These are phyloP conservation scores for Eutolmus rufibarbis DNA, from an alignment of 2,888 invertebrate genomes.

Conservation along the genomic window DNA sequence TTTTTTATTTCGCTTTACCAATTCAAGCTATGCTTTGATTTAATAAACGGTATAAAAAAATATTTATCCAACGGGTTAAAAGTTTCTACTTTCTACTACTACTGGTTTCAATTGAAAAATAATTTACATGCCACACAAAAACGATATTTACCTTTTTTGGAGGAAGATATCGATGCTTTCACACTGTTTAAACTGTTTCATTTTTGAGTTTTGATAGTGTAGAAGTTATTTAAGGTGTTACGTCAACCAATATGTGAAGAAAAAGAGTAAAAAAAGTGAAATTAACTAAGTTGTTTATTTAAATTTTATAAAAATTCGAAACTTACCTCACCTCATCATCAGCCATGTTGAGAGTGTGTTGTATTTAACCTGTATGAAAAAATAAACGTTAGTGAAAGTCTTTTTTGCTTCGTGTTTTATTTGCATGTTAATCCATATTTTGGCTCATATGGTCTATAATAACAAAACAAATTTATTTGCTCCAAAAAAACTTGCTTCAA, in stretches of 20 bases:
- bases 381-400: not conserved
- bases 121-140: not conserved
- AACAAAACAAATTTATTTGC: too few relatives aligned
- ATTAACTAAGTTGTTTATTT: not conserved
- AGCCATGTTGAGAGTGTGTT: slow-evolving; percentile 74
- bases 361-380: not conserved
- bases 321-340: slow-evolving; percentile 95
- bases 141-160: slow-evolving; percentile 11
- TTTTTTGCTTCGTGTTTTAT: too few relatives aligned
- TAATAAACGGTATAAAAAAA: not conserved
- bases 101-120: not conserved
- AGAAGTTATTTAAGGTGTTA: not conserved
- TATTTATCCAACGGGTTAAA: not conserved
- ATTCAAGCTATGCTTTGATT: not conserved
- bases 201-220: not conserved
- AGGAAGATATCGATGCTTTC: not conserved
- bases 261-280: not conserved
- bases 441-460: too few relatives aligned
- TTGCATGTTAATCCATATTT: too few relatives aligned
- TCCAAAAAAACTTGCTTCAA: too few relatives aligned
- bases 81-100: not conserved
- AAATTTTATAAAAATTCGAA: slow-evolving; percentile 51
- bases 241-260: not conserved
- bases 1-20: not conserved
- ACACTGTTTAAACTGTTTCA: not conserved